Conservation (phyloP, 2,797 vertebrate species). For the Acrocephalus scirpaceus region DNA sequence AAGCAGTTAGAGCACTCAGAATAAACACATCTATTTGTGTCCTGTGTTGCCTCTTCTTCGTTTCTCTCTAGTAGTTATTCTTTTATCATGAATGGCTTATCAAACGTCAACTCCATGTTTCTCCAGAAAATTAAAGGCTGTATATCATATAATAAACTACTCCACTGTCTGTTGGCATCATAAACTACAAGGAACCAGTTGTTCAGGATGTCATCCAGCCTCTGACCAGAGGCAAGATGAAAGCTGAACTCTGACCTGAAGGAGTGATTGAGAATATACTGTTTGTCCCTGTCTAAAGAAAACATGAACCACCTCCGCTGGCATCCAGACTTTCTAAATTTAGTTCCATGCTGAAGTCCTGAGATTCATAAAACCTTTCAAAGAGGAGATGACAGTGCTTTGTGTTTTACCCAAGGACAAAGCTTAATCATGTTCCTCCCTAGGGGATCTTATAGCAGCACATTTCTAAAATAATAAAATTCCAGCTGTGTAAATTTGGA, state of each 20-base stretch:
- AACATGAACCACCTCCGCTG: not conserved
- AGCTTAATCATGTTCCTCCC: not conserved
- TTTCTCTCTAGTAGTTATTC: constrained; percentile 3
- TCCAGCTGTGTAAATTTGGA: not conserved
- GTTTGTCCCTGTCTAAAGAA: constrained; percentile 35
- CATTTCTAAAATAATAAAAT: constrained; percentile 3
- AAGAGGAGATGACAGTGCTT: not conserved
- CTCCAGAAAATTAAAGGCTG: constrained; percentile 38
- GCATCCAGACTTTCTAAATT: constrained; percentile 23
- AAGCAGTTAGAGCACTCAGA: not conserved
- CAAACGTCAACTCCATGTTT: not conserved
- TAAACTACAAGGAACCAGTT: constrained; percentile 54
- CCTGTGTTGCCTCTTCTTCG: not conserved
- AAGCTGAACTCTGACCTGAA: constrained; percentile 54
- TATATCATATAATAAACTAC: constrained; percentile 40
- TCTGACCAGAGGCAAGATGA: constrained; percentile 44
- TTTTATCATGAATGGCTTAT: constrained; percentile 50
- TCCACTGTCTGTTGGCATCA: not conserved
- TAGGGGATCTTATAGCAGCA: not conserved
- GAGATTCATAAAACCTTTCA: constrained; percentile 20
- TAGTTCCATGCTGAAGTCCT: not conserved
- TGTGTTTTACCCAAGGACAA: constrained; percentile 1
- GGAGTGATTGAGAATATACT: constrained; percentile 12
- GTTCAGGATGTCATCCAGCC: constrained; percentile 46
- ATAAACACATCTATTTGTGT: not conserved